Base-by-base conservation (phyloP, 2,888 invertebrate species). In the Venustoraphidia nigricollis region DNA sequence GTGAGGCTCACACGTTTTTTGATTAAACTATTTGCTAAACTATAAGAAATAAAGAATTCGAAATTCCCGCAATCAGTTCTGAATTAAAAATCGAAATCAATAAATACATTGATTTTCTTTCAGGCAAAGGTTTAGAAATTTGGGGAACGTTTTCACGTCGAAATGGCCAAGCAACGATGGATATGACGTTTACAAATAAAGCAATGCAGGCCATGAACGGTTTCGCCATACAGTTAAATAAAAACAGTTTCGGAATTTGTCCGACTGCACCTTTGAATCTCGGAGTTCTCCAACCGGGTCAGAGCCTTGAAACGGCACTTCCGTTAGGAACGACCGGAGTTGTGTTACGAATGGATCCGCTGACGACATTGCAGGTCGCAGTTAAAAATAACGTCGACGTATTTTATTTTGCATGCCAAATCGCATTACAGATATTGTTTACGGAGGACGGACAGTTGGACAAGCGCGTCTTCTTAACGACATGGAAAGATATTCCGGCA, bases 401-500 rank as follows among this genome's bases (percentile, higher is more conserved):
- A 3, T 94, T 97, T 69, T 98, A 98, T 72, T 96, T 94, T 71
- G 94, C 95, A 48, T 89, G 90, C 60, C 72, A 90, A 50, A 83
- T 96, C 41, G 95, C 96, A 5, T 86, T 92, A 58, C 89, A 96
- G 67, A 81, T 91, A 1, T 79, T 93, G 56, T 97, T 97, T 69
- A 77, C 81, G 1, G 97, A 98, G 63, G 96, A 97, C 66, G 98
- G 98, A 0, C 92, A 94, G 62, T 81, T 99, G 66, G 98, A 98
- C 66, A 98, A 98, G 64, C 76, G 93, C 41, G 89, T 96, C 10
- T 98, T 98, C 72, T 77, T 98, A 53, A 87, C 93, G 48, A 94
- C 96, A 5, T 98, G 98, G 98, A 95, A 97, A 69, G 97, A 99
- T 61, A 99, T 99, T 60, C 97, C 98, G 1, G 87, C 95, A 9